Percentiles rank a stretch among this genome's conserved stretches.
Conservation (phyloP, 2,888 invertebrate genomes). For the Parascotia fuliginaria region DNA sequence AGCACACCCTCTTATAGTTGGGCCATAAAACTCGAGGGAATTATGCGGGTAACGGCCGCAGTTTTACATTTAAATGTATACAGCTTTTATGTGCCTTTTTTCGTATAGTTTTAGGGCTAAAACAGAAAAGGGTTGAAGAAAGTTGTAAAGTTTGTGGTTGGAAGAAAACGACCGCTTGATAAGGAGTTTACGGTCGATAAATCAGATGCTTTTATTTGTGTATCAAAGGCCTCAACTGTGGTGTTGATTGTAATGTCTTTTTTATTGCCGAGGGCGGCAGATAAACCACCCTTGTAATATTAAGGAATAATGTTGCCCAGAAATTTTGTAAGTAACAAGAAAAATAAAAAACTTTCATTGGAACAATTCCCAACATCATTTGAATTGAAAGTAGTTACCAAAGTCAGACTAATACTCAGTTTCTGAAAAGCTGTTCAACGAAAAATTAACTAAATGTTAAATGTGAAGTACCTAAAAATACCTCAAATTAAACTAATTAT, state of each 20-base stretch:
- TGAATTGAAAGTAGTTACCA: no score
- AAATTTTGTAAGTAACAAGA: no score
- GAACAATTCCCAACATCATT: no score
- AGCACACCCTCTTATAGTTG: slow-evolving; percentile 33
- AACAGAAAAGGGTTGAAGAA: slow-evolving; percentile 1
- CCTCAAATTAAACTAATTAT: no score
- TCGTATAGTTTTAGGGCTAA: not conserved
- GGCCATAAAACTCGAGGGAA: slow-evolving; percentile 21
- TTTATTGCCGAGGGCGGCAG: no score
- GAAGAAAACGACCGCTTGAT: slow-evolving; percentile 4
- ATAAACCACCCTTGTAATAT: no score
- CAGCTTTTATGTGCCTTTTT: slow-evolving; percentile 1
- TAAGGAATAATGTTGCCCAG: no score
- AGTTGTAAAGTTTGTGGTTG: slow-evolving; percentile 5
- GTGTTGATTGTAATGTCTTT: not conserved
- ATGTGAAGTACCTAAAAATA: no score
- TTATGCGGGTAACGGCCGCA: slow-evolving; percentile 5
- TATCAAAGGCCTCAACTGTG: not conserved
- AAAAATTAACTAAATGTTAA: no score
- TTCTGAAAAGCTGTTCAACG: no score
- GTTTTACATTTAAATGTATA: slow-evolving; percentile 6
- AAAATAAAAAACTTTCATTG: no score
- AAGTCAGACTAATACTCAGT: no score
- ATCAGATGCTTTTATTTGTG: not conserved
- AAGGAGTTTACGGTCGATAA: slow-evolving; percentile 1